Percentiles rank a stretch among this genome's conserved stretches.
Evolutionary conservation across 1,140 invertebrate genomes (phyloP).

Genomic region (Formica selysi): DNA sequence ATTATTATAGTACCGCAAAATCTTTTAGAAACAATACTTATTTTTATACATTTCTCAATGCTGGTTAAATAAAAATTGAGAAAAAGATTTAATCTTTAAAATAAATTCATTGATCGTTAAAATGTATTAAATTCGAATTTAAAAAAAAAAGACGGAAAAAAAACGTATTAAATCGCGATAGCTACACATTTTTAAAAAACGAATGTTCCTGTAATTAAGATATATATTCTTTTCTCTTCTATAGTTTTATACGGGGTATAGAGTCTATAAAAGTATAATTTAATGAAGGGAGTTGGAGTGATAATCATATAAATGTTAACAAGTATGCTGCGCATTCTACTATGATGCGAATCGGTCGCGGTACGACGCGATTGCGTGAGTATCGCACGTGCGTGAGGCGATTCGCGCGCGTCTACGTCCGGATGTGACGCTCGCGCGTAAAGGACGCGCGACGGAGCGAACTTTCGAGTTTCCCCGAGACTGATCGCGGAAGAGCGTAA

Average conservation of each 20-base stretch:
- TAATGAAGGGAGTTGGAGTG: neutral
- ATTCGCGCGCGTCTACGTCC: slow-evolving; percentile 27
- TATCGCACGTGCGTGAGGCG: slow-evolving; percentile 29
- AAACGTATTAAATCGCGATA: no score
- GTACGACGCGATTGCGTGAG: slow-evolving; percentile 25
- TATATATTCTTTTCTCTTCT: neutral
- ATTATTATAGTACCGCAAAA: neutral
- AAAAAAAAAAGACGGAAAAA: no score
- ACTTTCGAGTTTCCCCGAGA: slow-evolving; percentile 54
- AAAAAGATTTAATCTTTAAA: no score
- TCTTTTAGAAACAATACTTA: slow-evolving; percentile 16
- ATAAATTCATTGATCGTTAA: no score
- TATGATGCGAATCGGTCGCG: slow-evolving; percentile 33
- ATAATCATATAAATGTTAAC: slow-evolving; percentile 11
- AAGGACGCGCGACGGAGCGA: slow-evolving; percentile 44
- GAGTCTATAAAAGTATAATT: slow-evolving; percentile 35
- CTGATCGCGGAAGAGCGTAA: slow-evolving; percentile 40
- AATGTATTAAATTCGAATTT: no score
- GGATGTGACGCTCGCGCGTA: slow-evolving; percentile 57
- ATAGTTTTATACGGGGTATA: neutral
- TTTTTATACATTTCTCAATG: neutral
- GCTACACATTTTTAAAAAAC: neutral
- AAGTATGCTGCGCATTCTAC: slow-evolving; percentile 14
- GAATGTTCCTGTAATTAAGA: neutral
- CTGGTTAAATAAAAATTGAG: no score